phyloP scores from a whole-genome alignment of 37 sponge, comb jelly and placozoan species.

The Bolinopsis microptera region DNA sequence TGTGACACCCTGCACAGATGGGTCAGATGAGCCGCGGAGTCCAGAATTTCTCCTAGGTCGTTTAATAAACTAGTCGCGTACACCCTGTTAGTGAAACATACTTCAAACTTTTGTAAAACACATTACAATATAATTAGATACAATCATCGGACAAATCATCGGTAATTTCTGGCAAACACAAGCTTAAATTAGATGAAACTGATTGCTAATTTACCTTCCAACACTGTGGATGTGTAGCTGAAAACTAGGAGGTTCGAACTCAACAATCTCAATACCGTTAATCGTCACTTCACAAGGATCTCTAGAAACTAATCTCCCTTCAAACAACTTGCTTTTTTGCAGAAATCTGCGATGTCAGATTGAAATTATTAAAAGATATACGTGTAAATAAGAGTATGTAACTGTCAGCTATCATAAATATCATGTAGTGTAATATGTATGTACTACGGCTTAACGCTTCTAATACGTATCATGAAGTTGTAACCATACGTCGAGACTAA shows the following conservation, averaged over 20 bases:
- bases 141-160: too few species aligned
- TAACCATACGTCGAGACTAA: too few species aligned
- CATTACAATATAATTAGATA: background rate
- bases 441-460: too few species aligned
- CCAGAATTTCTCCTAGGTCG: background rate
- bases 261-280: background rate
- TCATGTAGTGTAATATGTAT: too few species aligned
- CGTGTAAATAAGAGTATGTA: too few species aligned
- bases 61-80: background rate
- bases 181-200: too few species aligned
- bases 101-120: background rate
- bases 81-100: background rate
- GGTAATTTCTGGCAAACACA: too few species aligned
- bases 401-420: too few species aligned
- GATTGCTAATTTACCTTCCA: conserved; percentile 23
- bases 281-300: background rate
- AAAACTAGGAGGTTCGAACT: conserved; percentile 50
- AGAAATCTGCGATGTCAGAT: background rate
- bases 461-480: too few species aligned
- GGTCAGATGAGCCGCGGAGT: conserved; percentile 24
- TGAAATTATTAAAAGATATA: too few species aligned
- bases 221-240: conserved; percentile 16
- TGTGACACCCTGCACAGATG: background rate
- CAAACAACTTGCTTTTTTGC: background rate
- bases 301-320: background rate